Conservation (phyloP, 2,113 vertebrate genomes). For the Steatornis caripensis region DNA sequence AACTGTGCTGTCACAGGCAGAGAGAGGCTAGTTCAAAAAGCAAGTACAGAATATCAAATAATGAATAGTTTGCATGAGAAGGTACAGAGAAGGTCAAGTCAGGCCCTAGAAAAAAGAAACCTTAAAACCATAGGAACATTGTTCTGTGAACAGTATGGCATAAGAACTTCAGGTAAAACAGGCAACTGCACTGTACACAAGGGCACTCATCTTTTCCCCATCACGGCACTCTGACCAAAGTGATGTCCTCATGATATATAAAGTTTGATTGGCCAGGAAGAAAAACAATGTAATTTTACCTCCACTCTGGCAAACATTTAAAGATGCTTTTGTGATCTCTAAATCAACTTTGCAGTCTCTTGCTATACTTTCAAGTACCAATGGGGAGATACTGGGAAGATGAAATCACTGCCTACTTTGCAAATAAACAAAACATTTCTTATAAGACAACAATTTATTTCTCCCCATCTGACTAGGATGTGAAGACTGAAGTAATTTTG, state of each 20-base stretch:
- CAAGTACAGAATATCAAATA: background rate
- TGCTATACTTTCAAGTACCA: background rate
- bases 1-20: background rate
- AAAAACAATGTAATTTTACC: background rate
- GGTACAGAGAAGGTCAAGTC: background rate
- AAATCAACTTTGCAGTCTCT: background rate
- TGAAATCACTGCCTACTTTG: background rate
- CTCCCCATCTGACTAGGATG: background rate
- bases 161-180: background rate
- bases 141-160: background rate
- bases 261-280: background rate
- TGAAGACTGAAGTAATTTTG: background rate
- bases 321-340: background rate
- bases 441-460: background rate
- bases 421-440: background rate
- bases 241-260: background rate
- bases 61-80: background rate
- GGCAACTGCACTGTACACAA: fast-evolving
- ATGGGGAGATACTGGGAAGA: background rate
- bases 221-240: background rate
- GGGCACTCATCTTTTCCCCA: background rate
- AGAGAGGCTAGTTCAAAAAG: background rate
- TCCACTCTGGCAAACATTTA: background rate
- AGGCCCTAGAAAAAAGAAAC: background rate
- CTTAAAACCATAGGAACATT: fast-evolving